Evolutionary conservation across 2,113 vertebrate genomes (phyloP), one percentile per base, ranked within the genome.

Genomic region (Marmota monax): DNA sequence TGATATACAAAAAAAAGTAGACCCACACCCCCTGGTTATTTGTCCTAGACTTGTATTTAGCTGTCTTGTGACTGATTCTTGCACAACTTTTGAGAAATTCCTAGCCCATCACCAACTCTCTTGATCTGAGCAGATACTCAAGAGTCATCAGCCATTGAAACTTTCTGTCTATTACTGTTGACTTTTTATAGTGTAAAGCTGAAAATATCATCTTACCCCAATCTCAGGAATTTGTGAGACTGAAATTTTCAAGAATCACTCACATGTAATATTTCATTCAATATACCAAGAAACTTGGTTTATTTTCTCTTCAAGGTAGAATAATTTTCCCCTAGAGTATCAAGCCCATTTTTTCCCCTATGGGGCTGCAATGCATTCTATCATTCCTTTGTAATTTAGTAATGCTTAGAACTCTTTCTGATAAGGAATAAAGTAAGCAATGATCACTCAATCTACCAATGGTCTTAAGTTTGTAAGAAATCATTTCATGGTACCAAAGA

Each of bases 401-500:
- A 76, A 98, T 94, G 97, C 92, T 96, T 94, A 95, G 94, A 96
- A 37, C 79, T 92, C 90, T 53, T 97, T 97, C 79, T 97, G 96
- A 96, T 89, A 96, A 96, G 94, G 89, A 96, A 72, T 20, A 70
- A 95, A 88, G 84, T 86, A 97, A 84, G 80, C 72, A 96, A 7
- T 76, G 88, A 93, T 97, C 53, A 97, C 90, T 92, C 90, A 97
- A 95, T n/a, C 85, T 95, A 96, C 86, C 86, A 80, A 73, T 95
- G 82, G 10, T 96, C 77, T 98, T 98, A 97, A 84, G 90, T 92
- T 96, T 97, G 65, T 18, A 61, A 97, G 96, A 83, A n/a, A 29
- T 88, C 51, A 73, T 88, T 97, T 98, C 97, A 97, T 39, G 73
- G 96, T 94, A 83, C 82, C 70, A 63, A 86, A 65, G 67, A 84